These are phyloP conservation scores for Belonocnema kinseyi DNA, from an alignment of 1,140 invertebrate genomes.

Conservation along the genomic window DNA sequence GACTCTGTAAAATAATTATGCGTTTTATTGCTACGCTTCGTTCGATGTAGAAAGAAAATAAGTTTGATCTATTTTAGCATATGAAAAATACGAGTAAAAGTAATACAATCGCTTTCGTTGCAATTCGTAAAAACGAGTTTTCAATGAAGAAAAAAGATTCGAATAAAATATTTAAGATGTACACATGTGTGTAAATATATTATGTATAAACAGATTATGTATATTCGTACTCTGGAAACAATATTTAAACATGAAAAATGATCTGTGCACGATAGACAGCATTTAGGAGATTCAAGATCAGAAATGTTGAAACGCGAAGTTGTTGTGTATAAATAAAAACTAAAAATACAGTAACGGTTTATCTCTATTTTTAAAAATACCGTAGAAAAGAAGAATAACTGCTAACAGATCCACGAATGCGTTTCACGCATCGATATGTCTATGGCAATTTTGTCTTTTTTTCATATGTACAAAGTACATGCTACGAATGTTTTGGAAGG, in stretches of 20 bases:
- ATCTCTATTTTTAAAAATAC: slow-evolving; percentile 10
- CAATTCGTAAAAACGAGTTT: neutral
- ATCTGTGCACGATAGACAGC: slow-evolving; percentile 28
- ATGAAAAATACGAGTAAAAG: slow-evolving; percentile 11
- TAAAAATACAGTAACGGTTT: slow-evolving; percentile 39
- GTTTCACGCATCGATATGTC: slow-evolving; percentile 22
- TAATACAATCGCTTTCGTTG: neutral
- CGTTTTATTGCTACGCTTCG: slow-evolving; percentile 8
- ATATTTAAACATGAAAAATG: slow-evolving; percentile 25
- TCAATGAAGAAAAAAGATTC: slow-evolving; percentile 8
- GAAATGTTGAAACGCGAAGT: slow-evolving; percentile 31
- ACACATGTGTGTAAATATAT: slow-evolving; percentile 35
- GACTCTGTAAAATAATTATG: slow-evolving; percentile 1
- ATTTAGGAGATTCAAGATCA: slow-evolving; percentile 30
- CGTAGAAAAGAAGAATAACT: slow-evolving; percentile 12
- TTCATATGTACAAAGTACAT: slow-evolving; percentile 30
- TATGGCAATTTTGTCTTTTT: slow-evolving; percentile 21
- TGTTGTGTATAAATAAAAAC: slow-evolving; percentile 46
- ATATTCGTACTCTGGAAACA: slow-evolving; percentile 28
- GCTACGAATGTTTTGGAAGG: slow-evolving; percentile 24
- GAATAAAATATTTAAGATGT: slow-evolving; percentile 44
- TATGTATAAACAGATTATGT: slow-evolving; percentile 32
- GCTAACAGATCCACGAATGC: slow-evolving; percentile 14
- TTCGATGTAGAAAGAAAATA: slow-evolving; percentile 5
- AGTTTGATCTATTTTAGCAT: neutral